Conservation (phyloP, 1,140 invertebrate genomes). For the Apocrypta bakeri region DNA sequence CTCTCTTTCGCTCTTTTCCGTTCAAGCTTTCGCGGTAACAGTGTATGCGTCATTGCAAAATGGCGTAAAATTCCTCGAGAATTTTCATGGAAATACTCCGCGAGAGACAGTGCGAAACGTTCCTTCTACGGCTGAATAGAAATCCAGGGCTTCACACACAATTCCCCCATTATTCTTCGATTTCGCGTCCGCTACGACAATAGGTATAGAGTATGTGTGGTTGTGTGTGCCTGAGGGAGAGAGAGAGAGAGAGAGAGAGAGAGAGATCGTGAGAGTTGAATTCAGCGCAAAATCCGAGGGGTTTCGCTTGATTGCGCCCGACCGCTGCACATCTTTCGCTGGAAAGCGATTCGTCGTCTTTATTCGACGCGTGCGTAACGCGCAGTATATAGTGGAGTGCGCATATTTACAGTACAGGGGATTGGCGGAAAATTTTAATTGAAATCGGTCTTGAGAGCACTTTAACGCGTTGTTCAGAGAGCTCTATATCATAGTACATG, state of each 20-base stretch:
- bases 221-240: neutral
- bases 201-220: conserved; percentile 12
- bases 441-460: neutral
- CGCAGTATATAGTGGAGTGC: neutral
- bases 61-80: neutral
- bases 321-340: neutral
- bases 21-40: too few species aligned
- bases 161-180: conserved; percentile 60
- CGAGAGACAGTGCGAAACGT: conserved; percentile 52
- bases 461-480: neutral
- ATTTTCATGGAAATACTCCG: neutral
- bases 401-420: neutral
- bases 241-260: neutral
- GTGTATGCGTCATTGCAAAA: neutral
- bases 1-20: too few species aligned
- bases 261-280: neutral
- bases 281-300: conserved; percentile 9
- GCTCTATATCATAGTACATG: neutral
- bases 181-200: conserved; percentile 58
- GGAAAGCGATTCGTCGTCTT: neutral
- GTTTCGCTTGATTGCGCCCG: conserved; percentile 2
- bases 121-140: conserved; percentile 52
- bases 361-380: neutral
- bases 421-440: neutral
- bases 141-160: conserved; percentile 56